These are phyloP conservation scores for Enteromius argenteus DNA, from an alignment of 2,797 vertebrate species.

Conservation along the genomic window DNA sequence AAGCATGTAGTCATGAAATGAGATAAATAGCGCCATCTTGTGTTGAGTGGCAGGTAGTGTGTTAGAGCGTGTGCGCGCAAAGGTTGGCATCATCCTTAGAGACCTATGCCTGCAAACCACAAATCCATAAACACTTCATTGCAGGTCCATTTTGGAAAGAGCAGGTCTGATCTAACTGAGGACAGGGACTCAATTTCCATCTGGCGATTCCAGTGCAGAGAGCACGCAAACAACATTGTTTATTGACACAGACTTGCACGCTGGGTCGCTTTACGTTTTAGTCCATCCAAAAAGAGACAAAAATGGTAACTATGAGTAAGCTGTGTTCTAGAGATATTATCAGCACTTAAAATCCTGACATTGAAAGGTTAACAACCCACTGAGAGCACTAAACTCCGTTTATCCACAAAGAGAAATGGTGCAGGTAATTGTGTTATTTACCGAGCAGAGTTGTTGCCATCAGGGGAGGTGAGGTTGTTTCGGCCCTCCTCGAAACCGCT, in stretches of 20 bases:
- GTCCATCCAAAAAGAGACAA: neutral
- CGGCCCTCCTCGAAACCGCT: slow-evolving; percentile 58
- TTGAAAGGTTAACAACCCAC: slow-evolving; percentile 65
- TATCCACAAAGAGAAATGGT: slow-evolving; percentile 49
- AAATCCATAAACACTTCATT: slow-evolving; percentile 50
- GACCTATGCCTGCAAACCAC: slow-evolving; percentile 39
- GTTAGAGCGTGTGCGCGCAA: neutral
- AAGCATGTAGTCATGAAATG: slow-evolving; percentile 29
- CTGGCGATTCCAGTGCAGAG: slow-evolving; percentile 33
- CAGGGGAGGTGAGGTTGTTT: slow-evolving; percentile 45
- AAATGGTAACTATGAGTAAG: slow-evolving; percentile 31
- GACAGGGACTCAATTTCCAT: slow-evolving; percentile 46
- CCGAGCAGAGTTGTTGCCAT: slow-evolving; percentile 60
- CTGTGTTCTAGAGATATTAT: slow-evolving; percentile 35
- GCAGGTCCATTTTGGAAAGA: slow-evolving; percentile 37
- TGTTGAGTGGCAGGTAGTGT: slow-evolving; percentile 45
- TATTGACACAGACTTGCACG: slow-evolving; percentile 43
- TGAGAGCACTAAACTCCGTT: slow-evolving; percentile 42
- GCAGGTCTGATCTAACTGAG: slow-evolving; percentile 39
- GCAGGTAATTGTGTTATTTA: slow-evolving; percentile 53
- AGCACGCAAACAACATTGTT: slow-evolving; percentile 44
- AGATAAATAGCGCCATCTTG: slow-evolving; percentile 65
- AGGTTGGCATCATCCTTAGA: neutral
- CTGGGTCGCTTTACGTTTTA: slow-evolving; percentile 26
- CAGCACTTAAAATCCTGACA: slow-evolving; percentile 61